Evolutionary conservation across 2,888 invertebrate genomes (phyloP).

Genomic region (Oscheius sp.): DNA sequence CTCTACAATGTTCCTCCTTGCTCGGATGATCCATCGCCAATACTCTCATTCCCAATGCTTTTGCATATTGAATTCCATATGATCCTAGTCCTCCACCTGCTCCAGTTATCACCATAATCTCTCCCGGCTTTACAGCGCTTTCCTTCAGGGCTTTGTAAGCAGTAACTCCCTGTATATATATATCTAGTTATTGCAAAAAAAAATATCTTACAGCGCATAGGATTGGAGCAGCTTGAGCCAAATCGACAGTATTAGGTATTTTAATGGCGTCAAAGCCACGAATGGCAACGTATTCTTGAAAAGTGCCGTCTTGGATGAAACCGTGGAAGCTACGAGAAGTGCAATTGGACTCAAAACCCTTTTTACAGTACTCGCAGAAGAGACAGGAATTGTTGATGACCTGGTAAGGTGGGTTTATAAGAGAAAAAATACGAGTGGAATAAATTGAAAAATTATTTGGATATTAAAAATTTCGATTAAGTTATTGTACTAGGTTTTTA

Average conservation of each 20-base stretch:
- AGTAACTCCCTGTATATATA: slow-evolving; percentile 36
- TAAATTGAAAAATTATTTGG: too few relatives aligned
- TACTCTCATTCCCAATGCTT: slow-evolving; percentile 40
- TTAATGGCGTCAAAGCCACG: slow-evolving; percentile 33
- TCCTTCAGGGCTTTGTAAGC: slow-evolving; percentile 40
- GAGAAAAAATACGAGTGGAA: too few relatives aligned
- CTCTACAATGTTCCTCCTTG: slow-evolving; percentile 36
- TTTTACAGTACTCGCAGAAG: slow-evolving; percentile 39
- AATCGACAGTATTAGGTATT: slow-evolving; percentile 31
- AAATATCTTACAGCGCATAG: slow-evolving; percentile 36
- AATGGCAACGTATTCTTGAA: slow-evolving; percentile 41
- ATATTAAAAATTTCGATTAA: too few relatives aligned
- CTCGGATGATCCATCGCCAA: slow-evolving; percentile 34
- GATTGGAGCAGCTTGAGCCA: slow-evolving; percentile 37
- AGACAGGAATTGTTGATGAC: slow-evolving; percentile 37
- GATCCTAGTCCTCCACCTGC: slow-evolving; percentile 41
- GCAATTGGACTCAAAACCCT: slow-evolving; percentile 35
- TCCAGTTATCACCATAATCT: slow-evolving; percentile 33
- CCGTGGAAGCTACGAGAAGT: neutral
- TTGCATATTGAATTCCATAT: slow-evolving; percentile 39
- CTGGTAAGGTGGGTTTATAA: slow-evolving; percentile 31
- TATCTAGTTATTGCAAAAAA: neutral
- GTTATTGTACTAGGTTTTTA: too few relatives aligned
- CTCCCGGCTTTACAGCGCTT: slow-evolving; percentile 29
- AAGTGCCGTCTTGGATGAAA: slow-evolving; percentile 32